Conservation (phyloP, 2,888 invertebrate genomes). For the Orthonevra nobilis region DNA sequence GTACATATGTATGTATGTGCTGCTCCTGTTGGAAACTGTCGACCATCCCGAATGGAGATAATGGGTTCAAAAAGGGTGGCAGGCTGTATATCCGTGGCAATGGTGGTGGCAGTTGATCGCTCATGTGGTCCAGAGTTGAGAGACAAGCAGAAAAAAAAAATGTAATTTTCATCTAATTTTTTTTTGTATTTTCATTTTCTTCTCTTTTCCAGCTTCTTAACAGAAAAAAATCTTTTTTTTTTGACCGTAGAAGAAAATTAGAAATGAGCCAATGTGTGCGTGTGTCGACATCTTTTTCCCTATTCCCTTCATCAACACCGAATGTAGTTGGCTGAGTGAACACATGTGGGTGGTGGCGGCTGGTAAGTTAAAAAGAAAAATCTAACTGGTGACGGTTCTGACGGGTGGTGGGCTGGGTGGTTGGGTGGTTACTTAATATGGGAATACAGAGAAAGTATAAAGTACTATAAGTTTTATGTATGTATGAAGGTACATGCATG, state of each 20-base stretch:
- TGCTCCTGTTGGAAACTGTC: constrained; percentile 61
- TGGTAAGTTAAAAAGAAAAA: constrained; percentile 67
- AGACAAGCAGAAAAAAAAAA: constrained; percentile 75
- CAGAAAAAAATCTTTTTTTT: constrained; percentile 29
- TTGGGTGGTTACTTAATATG: constrained; percentile 37
- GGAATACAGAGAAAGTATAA: constrained; percentile 45
- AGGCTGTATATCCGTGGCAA: constrained; percentile 16
- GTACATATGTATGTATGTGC: not conserved
- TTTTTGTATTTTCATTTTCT: constrained; percentile 65
- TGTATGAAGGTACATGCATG: not conserved
- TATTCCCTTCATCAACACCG: not conserved
- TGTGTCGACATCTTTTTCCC: constrained; percentile 24
- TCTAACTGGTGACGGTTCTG: constrained; percentile 58
- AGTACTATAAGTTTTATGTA: constrained; percentile 56
- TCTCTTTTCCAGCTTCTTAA: constrained; percentile 75
- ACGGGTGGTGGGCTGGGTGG: constrained; percentile 23
- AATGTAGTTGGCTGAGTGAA: constrained; percentile 24
- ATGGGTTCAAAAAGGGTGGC: constrained; percentile 67
- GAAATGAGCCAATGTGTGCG: constrained; percentile 72
- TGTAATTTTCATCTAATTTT: constrained; percentile 78
- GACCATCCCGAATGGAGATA: constrained; percentile 61
- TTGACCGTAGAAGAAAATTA: constrained; percentile 76
- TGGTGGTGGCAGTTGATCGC: constrained; percentile 42
- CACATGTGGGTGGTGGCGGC: constrained; percentile 41
- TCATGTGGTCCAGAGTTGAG: constrained; percentile 55